Percentiles rank a stretch among this genome's conserved stretches.
phyloP scores from a whole-genome alignment of 2,797 vertebrate genomes.

The Typhlichthys eigenmanni region DNA sequence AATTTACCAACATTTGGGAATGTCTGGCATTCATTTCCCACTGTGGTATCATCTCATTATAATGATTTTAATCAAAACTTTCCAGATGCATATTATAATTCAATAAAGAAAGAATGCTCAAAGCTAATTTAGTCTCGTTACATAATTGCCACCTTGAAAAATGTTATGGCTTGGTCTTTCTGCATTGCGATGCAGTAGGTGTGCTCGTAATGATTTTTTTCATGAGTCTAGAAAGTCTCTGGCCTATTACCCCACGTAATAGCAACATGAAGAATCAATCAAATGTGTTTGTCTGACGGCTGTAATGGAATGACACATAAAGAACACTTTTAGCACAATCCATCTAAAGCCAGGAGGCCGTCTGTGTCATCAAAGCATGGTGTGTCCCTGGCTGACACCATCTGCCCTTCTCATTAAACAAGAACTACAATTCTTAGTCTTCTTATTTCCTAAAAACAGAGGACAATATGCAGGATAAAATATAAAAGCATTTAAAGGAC shows the following conservation, averaged over 20 bases:
- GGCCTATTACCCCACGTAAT: constrained; percentile 49
- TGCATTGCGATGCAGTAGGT: constrained; percentile 49
- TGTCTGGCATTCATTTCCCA: constrained; percentile 17
- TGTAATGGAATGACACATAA: constrained; percentile 36
- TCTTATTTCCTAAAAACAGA: no score
- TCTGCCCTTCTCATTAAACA: no score
- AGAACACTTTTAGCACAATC: constrained; percentile 25
- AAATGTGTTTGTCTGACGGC: constrained; percentile 42
- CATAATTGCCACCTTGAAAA: constrained; percentile 38
- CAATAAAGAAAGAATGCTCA: constrained; percentile 39
- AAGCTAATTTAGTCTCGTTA: constrained; percentile 31
- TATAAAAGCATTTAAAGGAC: neutral
- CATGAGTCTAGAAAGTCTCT: constrained; percentile 37
- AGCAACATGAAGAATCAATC: constrained; percentile 58
- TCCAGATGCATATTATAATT: constrained; percentile 36
- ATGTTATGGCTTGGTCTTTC: constrained; percentile 29
- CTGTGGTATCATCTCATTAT: constrained; percentile 11
- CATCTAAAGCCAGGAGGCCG: constrained; percentile 19
- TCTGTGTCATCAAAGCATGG: neutral
- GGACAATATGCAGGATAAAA: constrained; percentile 20
- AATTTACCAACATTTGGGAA: constrained; percentile 17
- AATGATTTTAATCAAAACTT: constrained; percentile 31
- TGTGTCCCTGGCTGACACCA: constrained; percentile 12
- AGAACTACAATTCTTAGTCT: no score
- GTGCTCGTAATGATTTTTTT: constrained; percentile 39